Percentiles rank a stretch among this genome's conserved stretches.
phyloP scores from a whole-genome alignment of 2,113 vertebrate genomes.

The Galbula dea region DNA sequence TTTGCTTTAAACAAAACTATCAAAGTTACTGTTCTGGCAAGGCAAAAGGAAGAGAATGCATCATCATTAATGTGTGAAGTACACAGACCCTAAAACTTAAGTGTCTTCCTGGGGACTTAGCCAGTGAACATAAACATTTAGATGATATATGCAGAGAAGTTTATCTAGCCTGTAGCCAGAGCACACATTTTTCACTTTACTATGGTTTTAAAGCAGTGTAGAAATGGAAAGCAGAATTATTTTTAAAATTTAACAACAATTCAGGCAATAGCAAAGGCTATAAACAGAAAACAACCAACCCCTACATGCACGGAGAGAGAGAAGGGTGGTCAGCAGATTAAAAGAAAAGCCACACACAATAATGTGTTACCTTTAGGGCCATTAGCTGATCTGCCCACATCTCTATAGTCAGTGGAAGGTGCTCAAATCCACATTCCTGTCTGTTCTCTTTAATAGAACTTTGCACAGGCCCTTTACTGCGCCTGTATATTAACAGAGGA shows the following conservation, averaged over 20 bases:
- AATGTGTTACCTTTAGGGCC: slow-evolving; percentile 76
- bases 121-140: neutral
- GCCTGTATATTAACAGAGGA: slow-evolving; percentile 67
- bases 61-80: neutral
- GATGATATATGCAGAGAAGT: neutral
- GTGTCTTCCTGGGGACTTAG: neutral
- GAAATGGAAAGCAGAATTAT: neutral
- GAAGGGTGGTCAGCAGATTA: neutral
- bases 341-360: neutral
- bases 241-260: neutral
- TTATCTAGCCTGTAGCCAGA: neutral
- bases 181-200: neutral
- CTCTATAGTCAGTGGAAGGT: slow-evolving; percentile 78
- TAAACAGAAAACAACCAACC: neutral
- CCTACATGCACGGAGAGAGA: fast-evolving
- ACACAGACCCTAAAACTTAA: neutral
- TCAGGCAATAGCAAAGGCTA: neutral
- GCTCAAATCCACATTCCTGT: slow-evolving; percentile 71
- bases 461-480: slow-evolving; percentile 53
- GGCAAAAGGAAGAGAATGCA: neutral
- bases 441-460: neutral
- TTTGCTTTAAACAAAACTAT: neutral
- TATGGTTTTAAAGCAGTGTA: neutral
- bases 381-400: slow-evolving; percentile 85
- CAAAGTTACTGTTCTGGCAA: neutral